A percentile compares a stretch with the other conserved stretches of the same genome.
Evolutionary conservation across 1,140 invertebrate genomes (phyloP).

Genomic region (Halesus radiatus): DNA sequence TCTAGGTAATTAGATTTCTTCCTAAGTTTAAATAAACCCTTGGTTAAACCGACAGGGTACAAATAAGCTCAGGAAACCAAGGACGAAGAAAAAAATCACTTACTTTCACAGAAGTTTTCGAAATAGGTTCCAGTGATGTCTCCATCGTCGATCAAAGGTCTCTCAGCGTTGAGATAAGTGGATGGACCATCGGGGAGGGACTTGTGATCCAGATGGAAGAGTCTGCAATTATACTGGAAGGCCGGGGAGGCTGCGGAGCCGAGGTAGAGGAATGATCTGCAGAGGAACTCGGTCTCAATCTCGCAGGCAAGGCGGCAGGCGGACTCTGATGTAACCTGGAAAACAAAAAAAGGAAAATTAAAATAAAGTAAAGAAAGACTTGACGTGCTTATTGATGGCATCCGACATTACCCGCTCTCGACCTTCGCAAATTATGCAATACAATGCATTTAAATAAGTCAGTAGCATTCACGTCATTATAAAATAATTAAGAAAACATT

Average conservation of each 20-base stretch:
- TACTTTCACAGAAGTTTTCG: slow-evolving; percentile 89
- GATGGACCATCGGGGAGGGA: slow-evolving; percentile 92
- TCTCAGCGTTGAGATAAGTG: slow-evolving; percentile 89
- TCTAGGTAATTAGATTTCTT: no score
- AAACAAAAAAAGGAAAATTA: slow-evolving; percentile 7
- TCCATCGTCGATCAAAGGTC: slow-evolving; percentile 91
- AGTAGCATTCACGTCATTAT: no score
- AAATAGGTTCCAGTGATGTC: slow-evolving; percentile 90
- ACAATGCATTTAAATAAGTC: no score
- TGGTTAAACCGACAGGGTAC: no score
- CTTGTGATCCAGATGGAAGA: slow-evolving; percentile 94
- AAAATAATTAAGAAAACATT: no score
- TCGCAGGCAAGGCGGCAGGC: slow-evolving; percentile 91
- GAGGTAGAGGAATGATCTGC: slow-evolving; percentile 89
- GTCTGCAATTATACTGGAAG: slow-evolving; percentile 85
- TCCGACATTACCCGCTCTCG: no score
- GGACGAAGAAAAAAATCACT: slow-evolving; percentile 60
- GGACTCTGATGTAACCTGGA: slow-evolving; percentile 81
- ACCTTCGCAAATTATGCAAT: no score
- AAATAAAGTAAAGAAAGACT: no score
- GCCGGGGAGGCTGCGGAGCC: slow-evolving; percentile 62
- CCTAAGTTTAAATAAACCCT: no score
- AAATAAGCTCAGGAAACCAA: no score
- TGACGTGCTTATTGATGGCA: no score
- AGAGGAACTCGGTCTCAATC: slow-evolving; percentile 93